phyloP scores from a whole-genome alignment of 2,797 vertebrate genomes.

The Argyrosomus regius region DNA sequence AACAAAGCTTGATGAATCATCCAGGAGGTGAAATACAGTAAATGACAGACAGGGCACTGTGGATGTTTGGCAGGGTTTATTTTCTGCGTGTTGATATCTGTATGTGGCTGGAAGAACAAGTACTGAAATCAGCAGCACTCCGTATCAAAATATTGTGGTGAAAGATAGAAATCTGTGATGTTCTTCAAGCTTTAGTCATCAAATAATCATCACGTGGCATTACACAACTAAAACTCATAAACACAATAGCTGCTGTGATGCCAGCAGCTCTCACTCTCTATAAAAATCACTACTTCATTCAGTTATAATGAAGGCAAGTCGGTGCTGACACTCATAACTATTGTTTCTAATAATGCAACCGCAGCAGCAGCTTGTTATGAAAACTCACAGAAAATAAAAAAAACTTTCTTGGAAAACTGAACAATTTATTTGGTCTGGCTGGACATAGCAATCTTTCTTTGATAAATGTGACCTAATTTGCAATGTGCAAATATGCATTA shows the following conservation, averaged over 20 bases:
- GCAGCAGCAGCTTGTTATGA: constrained; percentile 3
- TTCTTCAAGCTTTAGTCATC: constrained; percentile 24
- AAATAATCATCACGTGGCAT: constrained; percentile 16
- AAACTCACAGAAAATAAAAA: neutral
- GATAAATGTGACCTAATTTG: constrained; percentile 8
- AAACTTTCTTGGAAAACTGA: constrained; percentile 12
- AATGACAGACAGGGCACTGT: constrained; percentile 40
- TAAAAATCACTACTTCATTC: constrained; percentile 8
- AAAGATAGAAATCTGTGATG: constrained; percentile 45
- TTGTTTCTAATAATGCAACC: constrained; percentile 15
- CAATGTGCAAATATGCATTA: neutral
- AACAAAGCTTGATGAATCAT: constrained; percentile 65
- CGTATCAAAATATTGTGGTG: constrained; percentile 37
- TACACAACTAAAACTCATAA: constrained; percentile 3
- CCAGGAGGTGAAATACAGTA: constrained; percentile 52
- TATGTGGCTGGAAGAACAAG: constrained; percentile 47
- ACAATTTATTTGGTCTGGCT: neutral
- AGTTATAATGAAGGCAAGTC: constrained; percentile 30
- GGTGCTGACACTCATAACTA: constrained; percentile 4
- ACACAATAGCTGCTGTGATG: neutral
- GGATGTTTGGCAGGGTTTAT: constrained; percentile 36
- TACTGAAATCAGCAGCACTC: constrained; percentile 49
- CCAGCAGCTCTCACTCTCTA: neutral
- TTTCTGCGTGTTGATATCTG: constrained; percentile 43
- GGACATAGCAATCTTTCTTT: constrained; percentile 11